Evolutionary conservation across 2,888 invertebrate species (phyloP), one percentile per base, ranked within the genome.

Genomic region (Hetaerina titia): DNA sequence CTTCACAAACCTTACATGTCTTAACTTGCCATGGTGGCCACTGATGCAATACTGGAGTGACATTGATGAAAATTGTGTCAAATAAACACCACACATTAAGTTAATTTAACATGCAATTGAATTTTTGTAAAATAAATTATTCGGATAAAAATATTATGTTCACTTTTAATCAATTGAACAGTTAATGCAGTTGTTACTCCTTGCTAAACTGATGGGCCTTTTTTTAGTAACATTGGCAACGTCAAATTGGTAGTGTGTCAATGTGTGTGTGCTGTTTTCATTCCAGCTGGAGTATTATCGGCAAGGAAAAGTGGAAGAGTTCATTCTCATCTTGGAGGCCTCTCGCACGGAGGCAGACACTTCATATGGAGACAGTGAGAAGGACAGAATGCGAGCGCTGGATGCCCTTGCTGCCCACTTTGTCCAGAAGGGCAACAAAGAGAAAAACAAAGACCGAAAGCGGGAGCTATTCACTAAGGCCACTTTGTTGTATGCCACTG

Each of bases 361-460:
- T 96, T 98, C 98, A 95, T 99, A 99, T 96, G 97, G 98, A 95
- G 99, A 99, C 96, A 99, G 98, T 97, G 99, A 99, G 96, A 98
- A 99, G 96, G 99, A 99, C 97, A 99, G 99, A 97, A 99, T 99
- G 99, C 98, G 99, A 95, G 99, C 99, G 0, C 97, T 99, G 96
- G 99, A 99, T 97, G 99, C 99, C 98, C 97, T 99, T 97, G 99
- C 99, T 22, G 99, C 99, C 1, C 99, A 99, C 96, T 99, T 99
- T 97, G 99, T 99, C 1, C 99, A 99, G 96, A 98, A 99, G 97
- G 99, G 99, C 1, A 99, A 99, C 96, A 98, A 98, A 95, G 99
- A 99, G 96, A 99, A 99, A 96, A 98, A 98, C 95, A 99, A 99
- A 96, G 99, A 99, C 96, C 98, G 98, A 96, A 99, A 99, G 96